phyloP scores from a whole-genome alignment of 2,888 invertebrate genomes.

The Zhuqinia jingwanae region DNA sequence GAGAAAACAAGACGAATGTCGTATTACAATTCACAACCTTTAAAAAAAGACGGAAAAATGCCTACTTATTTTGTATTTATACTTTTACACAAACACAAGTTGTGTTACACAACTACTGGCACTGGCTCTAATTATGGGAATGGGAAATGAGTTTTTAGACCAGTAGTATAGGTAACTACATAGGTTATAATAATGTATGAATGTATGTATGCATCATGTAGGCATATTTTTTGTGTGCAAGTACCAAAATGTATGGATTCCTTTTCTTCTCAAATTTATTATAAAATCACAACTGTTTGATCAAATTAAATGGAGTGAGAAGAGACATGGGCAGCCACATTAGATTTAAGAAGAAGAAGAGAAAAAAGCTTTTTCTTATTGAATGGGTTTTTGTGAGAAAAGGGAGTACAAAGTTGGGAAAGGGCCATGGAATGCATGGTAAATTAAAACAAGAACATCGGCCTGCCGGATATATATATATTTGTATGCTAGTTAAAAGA shows the following conservation, averaged over 20 bases:
- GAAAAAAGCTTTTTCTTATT: too few species aligned
- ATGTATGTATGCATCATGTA: background rate
- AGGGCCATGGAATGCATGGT: constrained; percentile 29
- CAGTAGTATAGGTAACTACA: too few species aligned
- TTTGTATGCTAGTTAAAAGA: background rate
- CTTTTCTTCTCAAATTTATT: background rate
- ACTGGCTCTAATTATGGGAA: too few species aligned
- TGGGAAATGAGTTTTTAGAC: too few species aligned
- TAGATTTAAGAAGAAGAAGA: too few species aligned
- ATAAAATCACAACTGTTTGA: too few species aligned
- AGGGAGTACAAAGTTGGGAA: background rate
- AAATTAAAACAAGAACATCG: background rate
- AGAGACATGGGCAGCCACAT: too few species aligned
- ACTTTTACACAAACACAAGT: background rate
- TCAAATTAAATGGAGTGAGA: too few species aligned
- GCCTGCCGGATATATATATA: constrained; percentile 12
- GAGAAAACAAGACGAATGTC: constrained; percentile 8
- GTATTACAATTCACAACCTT: constrained; percentile 14
- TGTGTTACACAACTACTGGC: background rate
- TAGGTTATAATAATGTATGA: background rate
- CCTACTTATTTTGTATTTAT: background rate
- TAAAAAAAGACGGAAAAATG: background rate
- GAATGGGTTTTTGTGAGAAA: background rate
- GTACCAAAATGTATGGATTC: background rate
- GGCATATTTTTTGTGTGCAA: background rate